phyloP scores from a whole-genome alignment of 2,113 vertebrate genomes.

The Thunnus maccoyii region DNA sequence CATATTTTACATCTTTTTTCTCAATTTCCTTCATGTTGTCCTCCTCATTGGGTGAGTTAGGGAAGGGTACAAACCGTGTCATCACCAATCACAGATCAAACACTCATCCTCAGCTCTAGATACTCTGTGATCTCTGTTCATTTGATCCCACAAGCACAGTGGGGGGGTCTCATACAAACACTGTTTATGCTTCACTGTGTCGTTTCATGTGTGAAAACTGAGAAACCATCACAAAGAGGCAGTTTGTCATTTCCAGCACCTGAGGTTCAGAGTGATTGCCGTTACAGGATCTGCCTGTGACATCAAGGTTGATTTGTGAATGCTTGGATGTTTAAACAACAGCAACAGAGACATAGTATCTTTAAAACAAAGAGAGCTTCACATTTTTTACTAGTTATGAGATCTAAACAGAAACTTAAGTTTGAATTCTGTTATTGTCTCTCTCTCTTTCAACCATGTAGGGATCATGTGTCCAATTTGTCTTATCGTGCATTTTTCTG shows the following conservation, averaged over 20 bases:
- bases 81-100: slow-evolving; percentile 56
- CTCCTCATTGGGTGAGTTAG: slow-evolving; percentile 6
- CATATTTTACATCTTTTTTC: slow-evolving; percentile 40
- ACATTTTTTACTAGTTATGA: not conserved
- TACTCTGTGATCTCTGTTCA: slow-evolving; percentile 54
- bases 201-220: slow-evolving; percentile 70
- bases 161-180: slow-evolving; percentile 31
- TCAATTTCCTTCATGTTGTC: slow-evolving; percentile 12
- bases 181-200: slow-evolving; percentile 41
- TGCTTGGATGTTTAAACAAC: slow-evolving; percentile 32
- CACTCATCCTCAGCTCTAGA: slow-evolving; percentile 26
- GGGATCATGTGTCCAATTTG: slow-evolving; percentile 3
- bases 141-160: slow-evolving; percentile 48
- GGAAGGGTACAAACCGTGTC: slow-evolving; percentile 36
- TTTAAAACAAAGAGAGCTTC: not conserved
- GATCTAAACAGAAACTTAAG: too few relatives aligned
- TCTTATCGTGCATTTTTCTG: not conserved
- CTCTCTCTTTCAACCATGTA: not conserved
- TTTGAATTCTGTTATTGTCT: too few relatives aligned
- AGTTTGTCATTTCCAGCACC: slow-evolving; percentile 40
- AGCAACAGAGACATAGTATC: not conserved
- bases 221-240: slow-evolving; percentile 50
- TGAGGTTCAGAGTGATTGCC: slow-evolving; percentile 1
- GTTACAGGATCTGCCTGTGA: not conserved
- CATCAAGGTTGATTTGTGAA: slow-evolving; percentile 20